These are phyloP conservation scores for Pachyseris speciosa DNA, from an alignment of 64 coral and sea anemone genomes.

Conservation along the genomic window DNA sequence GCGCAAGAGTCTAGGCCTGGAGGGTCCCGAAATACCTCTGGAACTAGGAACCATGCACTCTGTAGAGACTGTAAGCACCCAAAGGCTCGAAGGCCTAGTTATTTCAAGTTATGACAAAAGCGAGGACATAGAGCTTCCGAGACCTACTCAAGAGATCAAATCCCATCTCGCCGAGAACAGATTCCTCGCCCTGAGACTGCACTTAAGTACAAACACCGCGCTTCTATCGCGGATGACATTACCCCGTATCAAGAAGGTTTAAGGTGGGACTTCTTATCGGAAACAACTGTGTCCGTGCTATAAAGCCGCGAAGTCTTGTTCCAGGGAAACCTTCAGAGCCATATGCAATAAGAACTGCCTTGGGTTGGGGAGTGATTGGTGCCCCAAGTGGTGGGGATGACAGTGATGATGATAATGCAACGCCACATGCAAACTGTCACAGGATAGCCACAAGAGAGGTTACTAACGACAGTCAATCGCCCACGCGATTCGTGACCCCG, in stretches of 20 bases:
- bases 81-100: constrained; percentile 56
- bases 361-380: constrained; percentile 62
- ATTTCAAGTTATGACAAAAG: constrained; percentile 20
- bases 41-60: constrained; percentile 82
- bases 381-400: neutral
- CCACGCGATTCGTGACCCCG: neutral
- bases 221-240: constrained; percentile 34
- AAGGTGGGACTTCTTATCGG: constrained; percentile 67
- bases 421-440: constrained; percentile 4
- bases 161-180: constrained; percentile 26
- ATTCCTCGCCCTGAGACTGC: constrained; percentile 60
- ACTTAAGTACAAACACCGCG: constrained; percentile 11
- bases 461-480: neutral
- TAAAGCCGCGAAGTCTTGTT: constrained; percentile 68
- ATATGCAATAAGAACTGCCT: constrained; percentile 39
- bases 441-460: neutral
- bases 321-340: constrained; percentile 43
- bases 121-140: constrained; percentile 39
- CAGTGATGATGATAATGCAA: neutral
- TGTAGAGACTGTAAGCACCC: constrained; percentile 53
- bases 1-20: neutral
- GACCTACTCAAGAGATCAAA: constrained; percentile 52
- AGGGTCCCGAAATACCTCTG: constrained; percentile 49
- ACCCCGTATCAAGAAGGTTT: constrained; percentile 17
- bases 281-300: constrained; percentile 65